Base-by-base conservation (phyloP, 2,113 vertebrate genomes). In the Lonchura striata region DNA sequence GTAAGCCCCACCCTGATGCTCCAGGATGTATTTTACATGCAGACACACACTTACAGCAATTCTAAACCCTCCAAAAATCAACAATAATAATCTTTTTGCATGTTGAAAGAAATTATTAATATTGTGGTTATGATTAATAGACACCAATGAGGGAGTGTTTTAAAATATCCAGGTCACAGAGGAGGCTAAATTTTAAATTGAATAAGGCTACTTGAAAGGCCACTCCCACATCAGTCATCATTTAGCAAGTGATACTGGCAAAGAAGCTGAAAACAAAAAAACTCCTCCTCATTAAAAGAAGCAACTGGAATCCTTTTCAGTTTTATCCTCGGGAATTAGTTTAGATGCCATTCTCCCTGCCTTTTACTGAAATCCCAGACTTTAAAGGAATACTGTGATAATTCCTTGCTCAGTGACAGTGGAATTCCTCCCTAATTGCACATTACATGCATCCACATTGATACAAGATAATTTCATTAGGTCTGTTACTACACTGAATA, bases 401-500 rank as follows among this genome's bases (percentile, higher is more conserved):
- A 90, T 65, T 84, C 69, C 61, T n/a, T 72, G 47, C 65, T 72
- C 61, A 94, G 53, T 61, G 56, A 79, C 92, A 85, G 23, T 22
- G 70, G 61, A 91, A 91, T 94, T 91, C 81, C 27, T 89, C 69
- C 18, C 4, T 82, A 95, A 92, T 79, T 92, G 80, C 59, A 61
- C 14, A 15, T 71, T 75, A 93, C 56, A 56, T 42, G 68, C 70
- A 72, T 22, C 39, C 87, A 95, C 82, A 83, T 64, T 88, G 95
- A 86, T 70, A 91, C 37, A 81, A 83, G 82, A 49, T 92, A 70
- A 92, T 88, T 95, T 96, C 63, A 96, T 94, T 88, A 96, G 59
- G 54, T 61, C 72, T 83, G 24, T 56, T 81, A 31, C 68, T 86
- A 57, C 78, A 94, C 88, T 84, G 76, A 94, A 88, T 83, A 56